Conservation (phyloP, 1,140 invertebrate species). For the Cyclargus thomasi region DNA sequence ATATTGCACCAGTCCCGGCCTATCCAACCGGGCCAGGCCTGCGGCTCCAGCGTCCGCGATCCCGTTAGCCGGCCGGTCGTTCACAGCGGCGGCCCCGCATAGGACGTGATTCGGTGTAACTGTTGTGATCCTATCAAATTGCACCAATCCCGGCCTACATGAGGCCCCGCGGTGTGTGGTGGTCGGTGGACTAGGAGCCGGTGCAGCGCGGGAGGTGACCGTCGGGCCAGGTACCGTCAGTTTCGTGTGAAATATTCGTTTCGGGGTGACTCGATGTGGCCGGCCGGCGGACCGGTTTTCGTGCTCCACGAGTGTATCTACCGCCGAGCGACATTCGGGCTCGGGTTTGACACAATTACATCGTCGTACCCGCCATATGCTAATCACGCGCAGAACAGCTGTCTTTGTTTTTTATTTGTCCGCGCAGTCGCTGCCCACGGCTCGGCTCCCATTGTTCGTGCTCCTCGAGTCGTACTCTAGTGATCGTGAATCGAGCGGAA, state of each 20-base stretch:
- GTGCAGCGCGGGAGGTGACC: neutral
- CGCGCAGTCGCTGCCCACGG: neutral
- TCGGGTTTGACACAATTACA: constrained; percentile 30
- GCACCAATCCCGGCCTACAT: constrained; percentile 73
- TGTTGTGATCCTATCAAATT: constrained; percentile 66
- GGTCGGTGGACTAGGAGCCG: constrained; percentile 23
- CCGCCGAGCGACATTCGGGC: constrained; percentile 44
- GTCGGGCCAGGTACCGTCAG: constrained; percentile 26
- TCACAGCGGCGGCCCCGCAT: constrained; percentile 69
- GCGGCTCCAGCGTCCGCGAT: constrained; percentile 72
- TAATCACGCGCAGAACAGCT: constrained; percentile 38
- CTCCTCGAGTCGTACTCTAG: constrained; percentile 1
- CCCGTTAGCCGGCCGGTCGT: constrained; percentile 70
- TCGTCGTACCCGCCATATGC: constrained; percentile 18
- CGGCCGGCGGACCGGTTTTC: constrained; percentile 55
- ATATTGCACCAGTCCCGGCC: constrained; percentile 75
- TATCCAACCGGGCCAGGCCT: constrained; percentile 69
- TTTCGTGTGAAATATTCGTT: constrained; percentile 52
- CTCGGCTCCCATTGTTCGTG: constrained; percentile 13
- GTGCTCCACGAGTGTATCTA: constrained; percentile 39
- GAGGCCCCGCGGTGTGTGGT: constrained; percentile 47
- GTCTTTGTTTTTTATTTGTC: constrained; percentile 32
- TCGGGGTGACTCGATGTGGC: constrained; percentile 53
- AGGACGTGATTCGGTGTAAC: constrained; percentile 73
- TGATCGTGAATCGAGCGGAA: constrained; percentile 59